Conservation (phyloP, 2,113 vertebrate species). For the Aplodontia rufa region DNA sequence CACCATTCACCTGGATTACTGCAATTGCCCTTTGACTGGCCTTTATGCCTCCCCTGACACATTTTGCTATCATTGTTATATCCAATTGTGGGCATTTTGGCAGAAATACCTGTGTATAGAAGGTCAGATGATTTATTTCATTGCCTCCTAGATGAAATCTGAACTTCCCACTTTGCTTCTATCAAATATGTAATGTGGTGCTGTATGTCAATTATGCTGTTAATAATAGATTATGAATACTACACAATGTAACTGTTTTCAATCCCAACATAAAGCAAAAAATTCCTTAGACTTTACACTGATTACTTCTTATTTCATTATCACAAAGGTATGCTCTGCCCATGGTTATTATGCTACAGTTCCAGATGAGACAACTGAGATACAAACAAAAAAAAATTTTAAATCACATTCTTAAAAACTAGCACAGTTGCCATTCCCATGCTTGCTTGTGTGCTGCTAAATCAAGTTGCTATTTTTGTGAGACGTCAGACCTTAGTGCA, state of each 20-base stretch:
- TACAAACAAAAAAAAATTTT: neutral
- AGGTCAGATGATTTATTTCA: neutral
- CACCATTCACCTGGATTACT: neutral
- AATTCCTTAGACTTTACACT: neutral
- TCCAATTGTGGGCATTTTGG: neutral
- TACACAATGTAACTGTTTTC: neutral
- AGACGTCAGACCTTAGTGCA: neutral
- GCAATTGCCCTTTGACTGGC: neutral
- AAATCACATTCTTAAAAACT: neutral
- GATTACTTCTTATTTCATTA: neutral
- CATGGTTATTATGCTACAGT: neutral
- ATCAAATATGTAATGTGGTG: neutral
- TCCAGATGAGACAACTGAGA: neutral
- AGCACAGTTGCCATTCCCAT: neutral
- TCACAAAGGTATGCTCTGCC: neutral
- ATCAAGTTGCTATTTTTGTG: neutral
- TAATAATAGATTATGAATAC: neutral
- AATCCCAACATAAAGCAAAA: neutral
- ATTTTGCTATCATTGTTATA: neutral
- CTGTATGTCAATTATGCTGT: neutral
- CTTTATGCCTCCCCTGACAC: neutral
- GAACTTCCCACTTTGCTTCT: neutral
- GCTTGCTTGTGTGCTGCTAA: neutral
- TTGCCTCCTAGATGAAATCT: neutral
- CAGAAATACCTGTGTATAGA: neutral